Evolutionary conservation across 2,888 invertebrate species (phyloP), one percentile per base, ranked within the genome.

Genomic region (Chymomyza amoena): DNA sequence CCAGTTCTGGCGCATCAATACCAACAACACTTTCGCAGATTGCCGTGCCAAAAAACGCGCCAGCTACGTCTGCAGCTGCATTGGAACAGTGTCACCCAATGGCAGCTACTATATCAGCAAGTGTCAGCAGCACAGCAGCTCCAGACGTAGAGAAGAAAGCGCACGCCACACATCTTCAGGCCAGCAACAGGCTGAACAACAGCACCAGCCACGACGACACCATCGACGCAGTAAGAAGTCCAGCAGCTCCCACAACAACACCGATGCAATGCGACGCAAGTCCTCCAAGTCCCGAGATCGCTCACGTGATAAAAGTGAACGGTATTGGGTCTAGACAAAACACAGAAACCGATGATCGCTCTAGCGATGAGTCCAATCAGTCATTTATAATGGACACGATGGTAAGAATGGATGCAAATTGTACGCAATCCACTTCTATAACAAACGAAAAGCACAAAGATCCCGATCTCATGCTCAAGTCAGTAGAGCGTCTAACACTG

Each of bases 21-120:
- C 56, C n/a, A 36, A 28, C 61, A 61, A 13, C 60, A 13, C 39
- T 32, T 72, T 70, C 66, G 69, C 72, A 64, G 51, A 72, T 84
- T 54, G 84, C 65, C 64, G 78, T 85, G 88, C 87, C 95, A 95
- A 95, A 95, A 95, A 95, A 95, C 95, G 95, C 92, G 92, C 93
- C 92, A 92, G 94, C 93, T 94, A 94, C 95, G 95, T 93, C 95
- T 95, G 95, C 93, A 92, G 93, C 92, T 93, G 93, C 91, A 92
- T 91, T 90, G 91, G 91, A 90, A 89, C 90, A 82, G 89, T 90
- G 81, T 91, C 91, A 80, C 90, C 92, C 84, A 89, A 90, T 84
- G 91, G 89, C 89, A 86, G 83, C 83, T 91, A 88, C 76, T 90
- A 89, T 83, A 91, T 90, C 87, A 89, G 87, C 91, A 90, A 90